phyloP scores from a whole-genome alignment of 1,140 invertebrate species.

The Drosophila guanche region DNA sequence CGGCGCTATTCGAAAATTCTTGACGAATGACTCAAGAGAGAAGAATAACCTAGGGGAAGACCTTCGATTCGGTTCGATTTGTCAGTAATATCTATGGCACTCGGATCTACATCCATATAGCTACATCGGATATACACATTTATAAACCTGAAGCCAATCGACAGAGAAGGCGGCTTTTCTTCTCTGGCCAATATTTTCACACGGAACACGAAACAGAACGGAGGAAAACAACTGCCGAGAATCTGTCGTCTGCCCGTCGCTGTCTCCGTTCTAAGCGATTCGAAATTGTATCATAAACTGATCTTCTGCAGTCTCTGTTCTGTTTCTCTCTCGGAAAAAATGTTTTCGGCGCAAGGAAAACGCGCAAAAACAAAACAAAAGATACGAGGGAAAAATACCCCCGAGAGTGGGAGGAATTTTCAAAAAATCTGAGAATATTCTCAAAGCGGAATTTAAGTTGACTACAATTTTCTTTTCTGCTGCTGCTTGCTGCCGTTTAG shows the following conservation, averaged over 20 bases:
- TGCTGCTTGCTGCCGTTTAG: not conserved
- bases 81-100: constrained; percentile 13
- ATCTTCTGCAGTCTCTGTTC: constrained; percentile 63
- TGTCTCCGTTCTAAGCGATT: constrained; percentile 76
- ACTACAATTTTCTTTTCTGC: constrained; percentile 35
- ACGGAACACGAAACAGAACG: constrained; percentile 15
- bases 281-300: constrained; percentile 83
- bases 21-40: constrained; percentile 58
- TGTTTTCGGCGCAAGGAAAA: constrained; percentile 52
- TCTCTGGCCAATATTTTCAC: constrained; percentile 32
- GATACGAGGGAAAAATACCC: constrained; percentile 15
- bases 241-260: constrained; percentile 59
- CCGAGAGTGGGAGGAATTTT: constrained; percentile 30
- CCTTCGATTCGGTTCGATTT: constrained; percentile 47
- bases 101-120: constrained; percentile 20
- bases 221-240: constrained; percentile 15
- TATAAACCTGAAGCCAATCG: not conserved
- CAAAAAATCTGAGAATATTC: constrained; percentile 50
- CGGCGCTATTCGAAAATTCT: constrained; percentile 60
- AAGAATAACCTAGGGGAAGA: constrained; percentile 26
- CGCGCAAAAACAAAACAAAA: constrained; percentile 54
- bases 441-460: constrained; percentile 43
- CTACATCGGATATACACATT: constrained; percentile 31
- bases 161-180: constrained; percentile 1
- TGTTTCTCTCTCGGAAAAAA: constrained; percentile 57